Base-by-base conservation (phyloP, 2,888 invertebrate genomes). In the Julus scanicus region DNA sequence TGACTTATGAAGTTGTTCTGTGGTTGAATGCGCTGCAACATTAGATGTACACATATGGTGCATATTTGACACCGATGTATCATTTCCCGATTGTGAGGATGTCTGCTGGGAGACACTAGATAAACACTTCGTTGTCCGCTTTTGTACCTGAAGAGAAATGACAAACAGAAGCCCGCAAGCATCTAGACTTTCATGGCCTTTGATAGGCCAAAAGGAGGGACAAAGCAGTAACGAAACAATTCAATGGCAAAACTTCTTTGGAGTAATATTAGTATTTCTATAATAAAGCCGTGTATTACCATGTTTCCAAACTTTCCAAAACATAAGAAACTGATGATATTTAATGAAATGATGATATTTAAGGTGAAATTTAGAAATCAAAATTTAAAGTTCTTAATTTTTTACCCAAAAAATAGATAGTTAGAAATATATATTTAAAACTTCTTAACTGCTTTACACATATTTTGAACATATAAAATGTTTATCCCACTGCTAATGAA, bases 111-210 rank as follows among this genome's bases (percentile, higher is more conserved):
- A 80, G 8, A 37, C 80, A 80, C 80, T 80, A 37, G 80, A 80
- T 29, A 37, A 37, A 80, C 80, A 80, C 80, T 80, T 80, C 39
- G 80, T 37, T 80, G 11, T 80, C 80, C 80, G 80, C 80, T 80
- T 80, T 85, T 44, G 29, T 85, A 5, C 48, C 85, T 85, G 85
- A 85, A 85, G 85, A 85, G 49, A 49, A 85, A 85, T 49, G 85
- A 85, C 85, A 85, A 85, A 85, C 85, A 85, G 48, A 85, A 85
- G 85, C 85, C 85, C 85, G 85, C 44, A 85, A 85, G 85, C 85
- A 49, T 85, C 85, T 85, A 85, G 85, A 85, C 85, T 85, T 85
- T 85, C 85, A 85, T 85, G 85, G 85, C 85, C 85, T 85, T 44
- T 85, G 1, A 1, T 48, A 29, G 85, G 85, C 85, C 48, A 85